Conservation (phyloP, 2,797 vertebrate species). For the Phalloptychus januarius region DNA sequence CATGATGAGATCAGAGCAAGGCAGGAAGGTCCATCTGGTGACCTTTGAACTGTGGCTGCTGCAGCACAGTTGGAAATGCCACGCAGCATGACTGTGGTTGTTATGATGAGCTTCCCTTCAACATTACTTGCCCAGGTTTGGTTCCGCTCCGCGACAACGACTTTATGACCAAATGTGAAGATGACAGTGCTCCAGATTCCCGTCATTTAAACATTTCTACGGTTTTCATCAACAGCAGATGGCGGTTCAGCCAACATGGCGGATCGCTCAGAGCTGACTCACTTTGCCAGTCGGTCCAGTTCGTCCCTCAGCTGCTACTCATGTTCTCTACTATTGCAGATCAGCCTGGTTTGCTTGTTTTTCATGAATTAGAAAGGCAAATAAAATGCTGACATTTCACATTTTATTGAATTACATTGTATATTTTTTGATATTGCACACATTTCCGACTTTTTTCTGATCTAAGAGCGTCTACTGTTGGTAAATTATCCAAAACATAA, state of each 20-base stretch:
- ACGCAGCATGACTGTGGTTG: not conserved
- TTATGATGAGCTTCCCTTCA: not conserved
- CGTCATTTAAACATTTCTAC: not conserved
- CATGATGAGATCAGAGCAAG: not conserved
- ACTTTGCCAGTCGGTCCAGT: too few species aligned
- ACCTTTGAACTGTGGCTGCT: slow-evolving; percentile 9
- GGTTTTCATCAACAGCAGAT: not conserved
- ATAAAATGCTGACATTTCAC: not conserved
- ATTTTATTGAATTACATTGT: not conserved
- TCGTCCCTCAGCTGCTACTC: not conserved
- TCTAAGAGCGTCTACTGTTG: too few species aligned
- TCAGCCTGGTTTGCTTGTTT: not conserved
- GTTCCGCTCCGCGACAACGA: not conserved
- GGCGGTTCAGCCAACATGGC: not conserved
- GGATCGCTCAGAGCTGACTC: too few species aligned
- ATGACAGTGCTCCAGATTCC: not conserved
- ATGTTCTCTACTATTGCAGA: not conserved
- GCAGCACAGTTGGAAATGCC: not conserved
- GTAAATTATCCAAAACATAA: not conserved
- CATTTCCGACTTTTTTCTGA: too few species aligned
- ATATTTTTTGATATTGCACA: not conserved
- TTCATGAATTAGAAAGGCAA: not conserved
- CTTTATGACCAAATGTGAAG: not conserved
- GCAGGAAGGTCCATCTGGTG: not conserved
- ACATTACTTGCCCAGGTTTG: not conserved